Evolutionary conservation across 2,113 vertebrate genomes (phyloP).

Genomic region (Sturnira hondurensis): DNA sequence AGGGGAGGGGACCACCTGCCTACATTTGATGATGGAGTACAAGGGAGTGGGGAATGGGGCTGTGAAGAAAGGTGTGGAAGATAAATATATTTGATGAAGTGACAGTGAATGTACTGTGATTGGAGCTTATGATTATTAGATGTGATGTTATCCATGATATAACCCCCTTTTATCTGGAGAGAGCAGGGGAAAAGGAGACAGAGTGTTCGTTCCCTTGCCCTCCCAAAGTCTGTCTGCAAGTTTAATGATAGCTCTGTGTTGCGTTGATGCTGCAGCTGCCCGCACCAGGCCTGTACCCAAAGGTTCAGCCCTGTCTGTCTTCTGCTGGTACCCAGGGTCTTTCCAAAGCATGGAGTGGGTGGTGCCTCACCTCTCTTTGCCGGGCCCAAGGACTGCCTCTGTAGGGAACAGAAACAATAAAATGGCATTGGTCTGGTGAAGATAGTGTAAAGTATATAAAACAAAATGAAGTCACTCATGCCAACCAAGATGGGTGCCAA

Average conservation of each 20-base stretch:
- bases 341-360: background rate
- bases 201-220: background rate
- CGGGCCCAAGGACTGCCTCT: background rate
- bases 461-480: too few species aligned
- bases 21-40: background rate
- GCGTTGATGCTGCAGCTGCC: background rate
- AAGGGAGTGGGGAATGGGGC: background rate
- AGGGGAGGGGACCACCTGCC: background rate
- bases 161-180: background rate
- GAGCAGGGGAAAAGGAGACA: background rate
- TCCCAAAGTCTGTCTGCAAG: background rate
- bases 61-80: background rate
- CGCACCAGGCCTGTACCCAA: fast-evolving
- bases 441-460: too few species aligned
- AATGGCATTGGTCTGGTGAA: too few species aligned
- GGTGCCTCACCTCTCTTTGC: background rate
- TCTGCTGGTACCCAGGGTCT: background rate
- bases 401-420: too few species aligned
- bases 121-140: background rate
- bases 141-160: background rate
- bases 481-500: too few species aligned
- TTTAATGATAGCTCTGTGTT: background rate
- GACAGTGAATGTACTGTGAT: background rate
- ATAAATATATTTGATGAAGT: background rate
- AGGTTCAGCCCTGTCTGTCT: background rate